Conservation (phyloP, 2,888 invertebrate species). For the Plagiodera versicolora region DNA sequence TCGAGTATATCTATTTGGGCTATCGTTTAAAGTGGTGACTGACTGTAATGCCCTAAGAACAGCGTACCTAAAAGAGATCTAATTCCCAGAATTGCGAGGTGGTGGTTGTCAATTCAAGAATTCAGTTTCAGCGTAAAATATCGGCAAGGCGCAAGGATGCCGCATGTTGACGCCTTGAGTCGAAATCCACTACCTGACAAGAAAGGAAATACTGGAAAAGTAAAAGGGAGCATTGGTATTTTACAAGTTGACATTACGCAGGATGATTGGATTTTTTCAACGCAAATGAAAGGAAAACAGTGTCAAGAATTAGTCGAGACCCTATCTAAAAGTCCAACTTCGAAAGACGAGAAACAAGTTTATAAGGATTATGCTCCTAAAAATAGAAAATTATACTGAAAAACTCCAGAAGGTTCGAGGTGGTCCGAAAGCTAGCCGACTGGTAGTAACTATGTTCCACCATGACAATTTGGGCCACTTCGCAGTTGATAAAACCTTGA, state of each 20-base stretch:
- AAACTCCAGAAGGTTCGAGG: too few species aligned
- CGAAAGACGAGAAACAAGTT: constrained; percentile 2
- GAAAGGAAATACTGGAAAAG: too few species aligned
- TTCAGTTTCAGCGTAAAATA: constrained; percentile 27
- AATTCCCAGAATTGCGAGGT: constrained; percentile 39
- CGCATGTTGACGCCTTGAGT: constrained; percentile 31
- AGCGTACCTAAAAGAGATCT: constrained; percentile 40
- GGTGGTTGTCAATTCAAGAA: constrained; percentile 41
- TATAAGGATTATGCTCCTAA: constrained; percentile 8
- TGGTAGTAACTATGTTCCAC: not conserved
- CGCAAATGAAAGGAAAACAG: constrained; percentile 4
- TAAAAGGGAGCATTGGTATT: too few species aligned
- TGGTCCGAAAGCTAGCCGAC: constrained; percentile 1
- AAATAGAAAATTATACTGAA: too few species aligned
- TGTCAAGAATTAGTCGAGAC: constrained; percentile 8
- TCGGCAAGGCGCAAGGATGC: constrained; percentile 23
- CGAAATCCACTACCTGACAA: constrained; percentile 25
- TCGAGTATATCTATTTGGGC: constrained; percentile 37
- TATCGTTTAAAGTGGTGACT: constrained; percentile 36
- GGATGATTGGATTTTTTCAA: constrained; percentile 30
- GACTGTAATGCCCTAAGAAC: constrained; percentile 44
- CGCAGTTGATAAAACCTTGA: constrained; percentile 12
- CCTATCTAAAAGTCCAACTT: not conserved
- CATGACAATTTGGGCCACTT: constrained; percentile 15
- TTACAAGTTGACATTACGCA: constrained; percentile 31